A percentile compares a stretch with the other conserved stretches of the same genome.
Conservation (phyloP, 2,888 invertebrate genomes). For the Syrphus vitripennis region DNA sequence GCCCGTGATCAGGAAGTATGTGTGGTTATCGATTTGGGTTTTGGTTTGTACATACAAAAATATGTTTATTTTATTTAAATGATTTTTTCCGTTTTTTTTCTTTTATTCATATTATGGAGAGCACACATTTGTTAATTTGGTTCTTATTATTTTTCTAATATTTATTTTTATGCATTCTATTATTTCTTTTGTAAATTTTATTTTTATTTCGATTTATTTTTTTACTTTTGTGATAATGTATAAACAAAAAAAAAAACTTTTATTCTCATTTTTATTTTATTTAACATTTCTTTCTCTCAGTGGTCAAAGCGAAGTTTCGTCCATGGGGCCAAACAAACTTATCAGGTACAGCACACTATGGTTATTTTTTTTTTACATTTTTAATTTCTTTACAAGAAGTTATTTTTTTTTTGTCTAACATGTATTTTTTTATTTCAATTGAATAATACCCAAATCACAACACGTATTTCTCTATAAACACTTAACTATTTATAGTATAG, state of each 20-base stretch:
- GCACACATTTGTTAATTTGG: slow-evolving; percentile 50
- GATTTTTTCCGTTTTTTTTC: not conserved
- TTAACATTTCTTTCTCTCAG: slow-evolving; percentile 75
- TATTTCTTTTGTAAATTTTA: slow-evolving; percentile 60
- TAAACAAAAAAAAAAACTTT: slow-evolving; percentile 32
- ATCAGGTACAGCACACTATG: slow-evolving; percentile 81
- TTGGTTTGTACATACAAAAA: slow-evolving; percentile 65
- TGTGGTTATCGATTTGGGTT: slow-evolving; percentile 70
- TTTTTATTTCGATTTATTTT: slow-evolving; percentile 39
- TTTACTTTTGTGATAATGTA: slow-evolving; percentile 58
- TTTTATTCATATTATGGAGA: slow-evolving; percentile 52
- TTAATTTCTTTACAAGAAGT: slow-evolving; percentile 69
- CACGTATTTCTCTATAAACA: not conserved
- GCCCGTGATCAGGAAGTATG: slow-evolving; percentile 89
- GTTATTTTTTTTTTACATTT: slow-evolving; percentile 54
- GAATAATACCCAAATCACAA: not conserved
- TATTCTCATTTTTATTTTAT: slow-evolving; percentile 54
- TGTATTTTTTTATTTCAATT: not conserved
- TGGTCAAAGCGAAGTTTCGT: slow-evolving; percentile 81
- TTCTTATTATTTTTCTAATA: slow-evolving; percentile 29
- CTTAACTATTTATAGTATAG: not conserved
- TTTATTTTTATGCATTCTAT: not conserved
- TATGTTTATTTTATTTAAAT: slow-evolving; percentile 26
- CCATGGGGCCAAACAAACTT: slow-evolving; percentile 82
- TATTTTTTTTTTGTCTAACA: slow-evolving; percentile 4